Evolutionary conservation across 2,113 vertebrate genomes (phyloP), one percentile per base, ranked within the genome.

Genomic region (Odontesthes bonariensis): DNA sequence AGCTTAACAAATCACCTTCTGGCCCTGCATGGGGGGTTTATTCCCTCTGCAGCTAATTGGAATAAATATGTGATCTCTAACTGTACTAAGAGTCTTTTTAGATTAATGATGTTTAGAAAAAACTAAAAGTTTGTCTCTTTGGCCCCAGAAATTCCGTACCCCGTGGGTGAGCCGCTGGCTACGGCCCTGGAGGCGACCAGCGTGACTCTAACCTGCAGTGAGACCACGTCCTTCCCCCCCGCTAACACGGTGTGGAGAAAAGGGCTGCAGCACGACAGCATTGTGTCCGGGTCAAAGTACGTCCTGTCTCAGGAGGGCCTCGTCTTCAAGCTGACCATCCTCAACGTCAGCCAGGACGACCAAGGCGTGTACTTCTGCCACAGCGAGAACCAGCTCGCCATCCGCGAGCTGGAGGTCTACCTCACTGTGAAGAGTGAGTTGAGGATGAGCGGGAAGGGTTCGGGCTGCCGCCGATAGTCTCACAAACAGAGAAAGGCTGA

Each of bases 391-490:
- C 92, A 87, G 0, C 71, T 97, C 8, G 92, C 88, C 6, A 74
- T 91, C 52, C 77, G 60, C 32, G 94, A 94, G 59, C 82, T 96
- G 54, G 95, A 97, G 0, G 64, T 98, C 77, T 95, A 91, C 87
- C 94, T 99, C n/a, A 95, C 90, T 0, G 95, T 99, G 77, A 96
- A 91, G 61, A 82, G 97, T 98, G 86, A 96, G 97, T 93, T n/a
- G n/a, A n/a, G n/a, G n/a, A n/a, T n/a, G n/a, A n/a, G n/a, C n/a
- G n/a, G n/a, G n/a, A n/a, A n/a, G n/a, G n/a, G n/a, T n/a, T n/a
- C n/a, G n/a, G n/a, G n/a, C n/a, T n/a, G n/a, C n/a, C n/a, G n/a
- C n/a, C n/a, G n/a, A n/a, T n/a, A n/a, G n/a, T n/a, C n/a, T n/a
- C n/a, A n/a, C n/a, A n/a, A n/a, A n/a, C n/a, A n/a, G n/a, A n/a